Conservation (phyloP, 2,797 vertebrate genomes). For the Tenualosa ilisha region DNA sequence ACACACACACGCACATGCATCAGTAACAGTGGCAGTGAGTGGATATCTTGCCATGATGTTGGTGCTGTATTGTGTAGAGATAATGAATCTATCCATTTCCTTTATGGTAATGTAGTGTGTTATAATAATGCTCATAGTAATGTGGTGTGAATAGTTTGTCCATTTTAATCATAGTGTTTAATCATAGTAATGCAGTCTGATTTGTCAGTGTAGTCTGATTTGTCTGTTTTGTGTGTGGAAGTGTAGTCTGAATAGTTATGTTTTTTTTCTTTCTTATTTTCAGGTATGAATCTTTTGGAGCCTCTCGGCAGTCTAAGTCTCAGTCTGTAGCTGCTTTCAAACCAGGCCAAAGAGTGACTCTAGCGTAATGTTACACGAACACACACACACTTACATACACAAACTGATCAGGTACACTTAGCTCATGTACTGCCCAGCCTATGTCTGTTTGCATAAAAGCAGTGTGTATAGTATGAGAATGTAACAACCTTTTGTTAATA, state of each 20-base stretch:
- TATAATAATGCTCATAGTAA: too few relatives aligned
- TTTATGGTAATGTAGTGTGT: too few relatives aligned
- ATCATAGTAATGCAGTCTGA: too few relatives aligned
- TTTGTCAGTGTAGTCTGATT: too few relatives aligned
- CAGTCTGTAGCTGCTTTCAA: conserved; percentile 67
- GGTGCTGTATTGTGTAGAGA: not conserved
- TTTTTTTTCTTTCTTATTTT: conserved; percentile 43
- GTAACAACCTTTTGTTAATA: not conserved
- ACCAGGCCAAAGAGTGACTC: conserved; percentile 88
- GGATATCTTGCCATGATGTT: too few relatives aligned
- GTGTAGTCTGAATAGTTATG: not conserved
- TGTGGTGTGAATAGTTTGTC: too few relatives aligned
- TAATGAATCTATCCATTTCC: not conserved
- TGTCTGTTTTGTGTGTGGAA: not conserved
- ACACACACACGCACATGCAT: not conserved
- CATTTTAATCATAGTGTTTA: too few relatives aligned
- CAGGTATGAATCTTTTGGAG: conserved; percentile 87
- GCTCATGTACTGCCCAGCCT: not conserved
- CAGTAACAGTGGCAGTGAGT: not conserved
- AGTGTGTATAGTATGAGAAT: not conserved
- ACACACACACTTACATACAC: not conserved
- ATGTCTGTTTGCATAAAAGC: not conserved
- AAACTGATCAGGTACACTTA: not conserved
- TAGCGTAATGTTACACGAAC: conserved; percentile 74
- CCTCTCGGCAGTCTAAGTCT: conserved; percentile 75